These are phyloP conservation scores for Corbicula japonica DNA, from an alignment of 2,888 invertebrate species.

Conservation along the genomic window DNA sequence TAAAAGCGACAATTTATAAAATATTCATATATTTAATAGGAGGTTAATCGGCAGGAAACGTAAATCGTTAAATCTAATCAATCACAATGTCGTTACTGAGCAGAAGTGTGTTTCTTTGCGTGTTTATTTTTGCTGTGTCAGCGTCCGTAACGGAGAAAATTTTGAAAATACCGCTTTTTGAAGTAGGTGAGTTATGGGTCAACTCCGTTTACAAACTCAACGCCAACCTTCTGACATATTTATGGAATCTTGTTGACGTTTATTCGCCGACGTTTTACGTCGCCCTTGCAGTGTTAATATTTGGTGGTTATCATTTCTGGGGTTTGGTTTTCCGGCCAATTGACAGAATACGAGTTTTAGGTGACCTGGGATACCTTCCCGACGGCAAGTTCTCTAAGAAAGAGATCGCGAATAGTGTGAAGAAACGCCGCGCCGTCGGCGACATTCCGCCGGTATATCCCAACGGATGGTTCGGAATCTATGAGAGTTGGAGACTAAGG, in stretches of 20 bases:
- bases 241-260: slow-evolving; percentile 65
- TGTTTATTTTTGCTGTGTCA: slow-evolving; percentile 59
- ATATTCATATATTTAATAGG: too few species aligned
- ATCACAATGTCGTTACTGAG: slow-evolving; percentile 20
- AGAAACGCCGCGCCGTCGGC: slow-evolving; percentile 89
- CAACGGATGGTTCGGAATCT: slow-evolving; percentile 95
- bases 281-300: slow-evolving; percentile 42
- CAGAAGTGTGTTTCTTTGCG: slow-evolving; percentile 27
- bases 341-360: slow-evolving; percentile 80
- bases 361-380: slow-evolving; percentile 82
- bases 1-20: too few species aligned
- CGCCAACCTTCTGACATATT: slow-evolving; percentile 35
- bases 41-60: background rate
- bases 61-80: background rate
- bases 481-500: slow-evolving; percentile 90
- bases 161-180: slow-evolving; percentile 72
- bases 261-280: slow-evolving; percentile 71
- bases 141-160: slow-evolving; percentile 73
- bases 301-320: slow-evolving; percentile 69
- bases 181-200: slow-evolving; percentile 77
- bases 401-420: slow-evolving; percentile 82
- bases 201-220: slow-evolving; percentile 66
- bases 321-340: slow-evolving; percentile 77
- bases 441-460: slow-evolving; percentile 94
- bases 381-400: slow-evolving; percentile 79